phyloP scores from a whole-genome alignment of 2,797 vertebrate genomes.

The Myiotriccus ornatus region DNA sequence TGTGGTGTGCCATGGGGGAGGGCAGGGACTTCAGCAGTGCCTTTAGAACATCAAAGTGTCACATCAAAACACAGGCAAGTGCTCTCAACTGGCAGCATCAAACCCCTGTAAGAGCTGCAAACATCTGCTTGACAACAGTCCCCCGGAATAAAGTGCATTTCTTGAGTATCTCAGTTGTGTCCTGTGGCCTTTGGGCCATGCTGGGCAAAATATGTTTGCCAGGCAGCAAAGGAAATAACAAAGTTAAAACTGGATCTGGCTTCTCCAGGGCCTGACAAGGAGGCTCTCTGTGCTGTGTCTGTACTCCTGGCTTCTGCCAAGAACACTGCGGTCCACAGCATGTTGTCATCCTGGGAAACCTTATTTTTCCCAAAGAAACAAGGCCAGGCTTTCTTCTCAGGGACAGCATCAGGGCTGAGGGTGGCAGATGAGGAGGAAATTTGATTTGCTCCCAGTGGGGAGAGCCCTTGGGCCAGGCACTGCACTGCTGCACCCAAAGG shows the following conservation, averaged over 20 bases:
- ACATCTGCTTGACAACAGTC: neutral
- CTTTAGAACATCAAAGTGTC: neutral
- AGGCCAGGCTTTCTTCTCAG: conserved; percentile 11
- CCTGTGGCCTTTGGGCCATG: neutral
- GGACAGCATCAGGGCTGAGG: neutral
- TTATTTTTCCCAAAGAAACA: neutral
- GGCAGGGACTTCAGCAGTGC: neutral
- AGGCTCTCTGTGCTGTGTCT: conserved; percentile 8
- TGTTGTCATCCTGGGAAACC: neutral
- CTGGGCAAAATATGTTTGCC: conserved; percentile 1
- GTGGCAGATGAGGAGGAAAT: neutral
- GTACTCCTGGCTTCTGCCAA: neutral
- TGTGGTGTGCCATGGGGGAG: neutral
- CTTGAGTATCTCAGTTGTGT: neutral
- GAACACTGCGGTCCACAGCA: neutral
- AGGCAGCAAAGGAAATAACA: conserved; percentile 9
- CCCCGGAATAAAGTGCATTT: neutral
- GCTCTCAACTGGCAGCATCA: neutral
- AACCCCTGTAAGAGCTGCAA: neutral
- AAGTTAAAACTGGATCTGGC: conserved; percentile 12
- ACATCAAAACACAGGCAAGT: neutral
- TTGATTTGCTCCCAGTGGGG: neutral
- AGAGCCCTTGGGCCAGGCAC: neutral
- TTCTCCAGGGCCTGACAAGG: conserved; percentile 24
- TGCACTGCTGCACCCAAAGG: neutral